Conservation (phyloP, 1,140 invertebrate species). For the Leptonema lineaticorne region DNA sequence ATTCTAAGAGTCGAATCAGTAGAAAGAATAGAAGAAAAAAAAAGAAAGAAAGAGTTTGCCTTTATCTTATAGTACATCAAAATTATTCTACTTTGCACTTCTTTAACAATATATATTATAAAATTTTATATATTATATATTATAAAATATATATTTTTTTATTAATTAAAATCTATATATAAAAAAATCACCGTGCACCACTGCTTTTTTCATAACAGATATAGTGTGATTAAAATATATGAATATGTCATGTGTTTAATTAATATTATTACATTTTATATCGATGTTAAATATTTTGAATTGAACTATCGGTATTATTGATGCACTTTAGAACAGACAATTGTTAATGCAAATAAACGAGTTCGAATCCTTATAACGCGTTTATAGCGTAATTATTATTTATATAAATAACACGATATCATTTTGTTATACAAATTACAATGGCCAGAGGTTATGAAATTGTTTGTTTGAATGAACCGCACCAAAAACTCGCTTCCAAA, state of each 20-base stretch:
- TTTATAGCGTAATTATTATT: not conserved
- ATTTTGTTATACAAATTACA: constrained; percentile 1
- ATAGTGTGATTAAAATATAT: not conserved
- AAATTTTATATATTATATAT: no score
- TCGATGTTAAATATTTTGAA: not conserved
- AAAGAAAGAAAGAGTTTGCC: no score
- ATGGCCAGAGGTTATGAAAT: not conserved
- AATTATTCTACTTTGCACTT: no score
- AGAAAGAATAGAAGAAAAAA: no score
- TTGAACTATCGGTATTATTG: not conserved
- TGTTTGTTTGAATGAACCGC: not conserved
- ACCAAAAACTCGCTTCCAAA: not conserved
- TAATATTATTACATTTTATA: no score
- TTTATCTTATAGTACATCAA: no score
- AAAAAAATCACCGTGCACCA: no score
- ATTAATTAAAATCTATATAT: no score
- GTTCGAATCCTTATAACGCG: no score
- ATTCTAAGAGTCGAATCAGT: no score
- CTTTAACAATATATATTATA: no score
- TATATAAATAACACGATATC: not conserved
- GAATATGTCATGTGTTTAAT: not conserved
- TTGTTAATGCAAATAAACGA: not conserved
- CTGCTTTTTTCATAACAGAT: not conserved
- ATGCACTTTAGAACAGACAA: not conserved
- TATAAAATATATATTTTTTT: no score